Base-by-base conservation (phyloP, 1,140 invertebrate species). In the Doryteuthis pealeii region DNA sequence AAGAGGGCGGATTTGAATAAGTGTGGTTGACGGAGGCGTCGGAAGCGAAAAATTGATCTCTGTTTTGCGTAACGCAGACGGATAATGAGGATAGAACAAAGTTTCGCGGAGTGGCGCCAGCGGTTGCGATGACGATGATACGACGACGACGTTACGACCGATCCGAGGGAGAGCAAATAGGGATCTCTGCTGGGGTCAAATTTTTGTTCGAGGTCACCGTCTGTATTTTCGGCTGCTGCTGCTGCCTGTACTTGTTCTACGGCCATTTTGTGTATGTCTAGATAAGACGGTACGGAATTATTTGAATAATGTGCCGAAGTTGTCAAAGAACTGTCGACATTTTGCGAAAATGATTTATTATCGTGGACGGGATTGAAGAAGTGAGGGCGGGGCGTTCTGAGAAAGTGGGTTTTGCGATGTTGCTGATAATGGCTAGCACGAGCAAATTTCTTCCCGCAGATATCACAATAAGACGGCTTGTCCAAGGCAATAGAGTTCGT, bases 361-460 rank as follows among this genome's bases (percentile, higher is more conserved):
- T 28, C 26, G 45, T 15, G 12, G 18, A n/a, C 54, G 6, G 18
- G 26, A 18, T 14, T n/a, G 6, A 22, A 22, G 6, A 28, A 28
- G 6, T 28, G 22, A 62, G 26, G 22, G 22, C 12, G 12, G 45
- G 45, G 45, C 12, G 12, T 49, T 15, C 22, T 12, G 12, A 49
- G 12, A n/a, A 28, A 62, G 26, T 62, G 54, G 18, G 6, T 22
- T 62, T 62, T 62, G 5, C 26, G 18, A 28, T 62, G 54, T 6
- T 62, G 18, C 18, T 62, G 54, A 5, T n/a, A 62, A 12, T n/a
- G 18, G 26, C 18, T 62, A 18, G 18, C 18, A 58, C 98, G 91
- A 28, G 98, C 98, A 88, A 99, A 99, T 87, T 99, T 98, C 2
- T 97, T 90, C 0, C 96, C 97, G 89, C 98, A 99, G 22, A 96